These are phyloP conservation scores for Tachysurus vachellii DNA, from an alignment of 2,113 vertebrate species.

Conservation along the genomic window DNA sequence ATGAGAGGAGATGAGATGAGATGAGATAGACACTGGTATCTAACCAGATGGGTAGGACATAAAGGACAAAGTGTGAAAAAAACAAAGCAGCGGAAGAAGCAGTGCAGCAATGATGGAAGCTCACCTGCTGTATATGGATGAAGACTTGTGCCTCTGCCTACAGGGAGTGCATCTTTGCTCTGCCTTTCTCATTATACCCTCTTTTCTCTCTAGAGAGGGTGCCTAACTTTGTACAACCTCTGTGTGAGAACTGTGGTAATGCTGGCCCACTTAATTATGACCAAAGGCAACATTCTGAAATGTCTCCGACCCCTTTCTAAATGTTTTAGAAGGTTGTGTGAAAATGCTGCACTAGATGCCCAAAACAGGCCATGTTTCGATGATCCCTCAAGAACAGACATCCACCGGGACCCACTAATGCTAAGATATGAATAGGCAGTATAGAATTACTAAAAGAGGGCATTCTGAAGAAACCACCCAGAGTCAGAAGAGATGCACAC, in stretches of 20 bases:
- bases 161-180: neutral
- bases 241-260: slow-evolving; percentile 14
- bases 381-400: neutral
- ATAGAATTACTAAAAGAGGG: neutral
- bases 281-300: slow-evolving; percentile 24
- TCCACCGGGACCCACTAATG: slow-evolving; percentile 4
- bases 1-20: neutral
- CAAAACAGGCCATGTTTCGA: neutral
- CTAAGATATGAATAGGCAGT: neutral
- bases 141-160: slow-evolving; percentile 13
- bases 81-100: neutral
- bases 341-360: neutral
- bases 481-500: neutral
- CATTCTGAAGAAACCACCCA: neutral
- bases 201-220: slow-evolving; percentile 18
- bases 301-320: slow-evolving; percentile 17
- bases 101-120: neutral
- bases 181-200: slow-evolving; percentile 16
- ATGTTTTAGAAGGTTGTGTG: slow-evolving; percentile 18
- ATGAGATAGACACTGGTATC: neutral
- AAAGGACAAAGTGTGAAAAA: slow-evolving; percentile 13
- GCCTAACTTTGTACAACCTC: slow-evolving; percentile 30
- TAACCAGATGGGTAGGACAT: slow-evolving; percentile 5
- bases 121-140: slow-evolving; percentile 12
- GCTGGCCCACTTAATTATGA: slow-evolving; percentile 56